phyloP scores from a whole-genome alignment of 2,888 invertebrate genomes.

The Epinotia brunnichana region DNA sequence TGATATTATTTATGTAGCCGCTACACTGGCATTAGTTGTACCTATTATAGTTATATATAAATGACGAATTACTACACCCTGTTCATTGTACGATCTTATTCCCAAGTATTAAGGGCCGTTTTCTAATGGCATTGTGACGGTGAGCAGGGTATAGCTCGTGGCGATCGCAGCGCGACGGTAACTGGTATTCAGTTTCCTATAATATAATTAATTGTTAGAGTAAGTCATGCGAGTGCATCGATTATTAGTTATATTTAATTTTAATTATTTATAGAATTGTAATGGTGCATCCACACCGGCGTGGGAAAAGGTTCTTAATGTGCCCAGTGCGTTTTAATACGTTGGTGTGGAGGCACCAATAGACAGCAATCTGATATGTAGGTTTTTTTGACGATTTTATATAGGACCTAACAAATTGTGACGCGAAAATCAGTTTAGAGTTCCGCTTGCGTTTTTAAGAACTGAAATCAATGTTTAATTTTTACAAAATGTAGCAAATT shows the following conservation, averaged over 20 bases:
- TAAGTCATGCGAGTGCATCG: conserved; percentile 32
- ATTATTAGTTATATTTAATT: conserved; percentile 40
- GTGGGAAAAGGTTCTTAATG: neutral
- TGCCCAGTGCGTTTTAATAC: neutral
- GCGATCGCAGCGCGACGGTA: conserved; percentile 11
- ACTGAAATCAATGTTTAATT: conserved; percentile 34
- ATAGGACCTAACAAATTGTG: conserved; percentile 39
- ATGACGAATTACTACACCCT: conserved; percentile 19
- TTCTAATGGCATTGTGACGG: neutral
- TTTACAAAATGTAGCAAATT: conserved; percentile 41
- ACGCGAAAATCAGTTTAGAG: conserved; percentile 22
- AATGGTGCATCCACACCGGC: conserved; percentile 18
- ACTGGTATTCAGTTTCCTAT: conserved; percentile 42
- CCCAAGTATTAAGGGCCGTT: conserved; percentile 13
- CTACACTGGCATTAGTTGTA: conserved; percentile 20
- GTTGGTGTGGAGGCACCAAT: conserved; percentile 4
- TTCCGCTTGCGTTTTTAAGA: conserved; percentile 7
- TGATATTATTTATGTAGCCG: conserved; percentile 35
- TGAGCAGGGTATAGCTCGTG: conserved; percentile 21
- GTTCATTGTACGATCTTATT: conserved; percentile 15
- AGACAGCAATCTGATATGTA: conserved; percentile 28
- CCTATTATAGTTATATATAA: conserved; percentile 22
- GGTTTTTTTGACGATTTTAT: conserved; percentile 40
- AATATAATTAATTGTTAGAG: conserved; percentile 37
- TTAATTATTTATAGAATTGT: conserved; percentile 42